Percentiles rank a stretch among this genome's conserved stretches.
phyloP scores from a whole-genome alignment of 2,797 vertebrate species.

The Pelobates cultripes region DNA sequence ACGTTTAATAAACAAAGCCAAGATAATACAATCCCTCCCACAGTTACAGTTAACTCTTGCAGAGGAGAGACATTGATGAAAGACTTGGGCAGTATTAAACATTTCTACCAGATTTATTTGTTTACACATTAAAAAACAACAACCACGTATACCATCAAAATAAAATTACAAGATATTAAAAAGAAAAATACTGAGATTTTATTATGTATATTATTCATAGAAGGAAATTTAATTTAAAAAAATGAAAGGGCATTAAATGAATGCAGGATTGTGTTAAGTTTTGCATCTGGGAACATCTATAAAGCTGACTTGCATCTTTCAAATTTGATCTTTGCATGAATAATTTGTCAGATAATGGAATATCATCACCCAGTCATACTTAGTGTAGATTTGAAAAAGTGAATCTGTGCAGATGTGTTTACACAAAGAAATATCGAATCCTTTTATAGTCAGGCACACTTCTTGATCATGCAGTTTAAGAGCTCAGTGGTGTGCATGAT shows the following conservation, averaged over 20 bases:
- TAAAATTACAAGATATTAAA: no score
- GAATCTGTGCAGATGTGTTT: slow-evolving; percentile 25
- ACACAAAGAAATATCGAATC: slow-evolving; percentile 32
- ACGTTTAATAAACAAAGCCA: no score
- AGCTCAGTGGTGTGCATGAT: slow-evolving; percentile 48
- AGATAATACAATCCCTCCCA: no score
- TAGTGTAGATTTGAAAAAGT: slow-evolving; percentile 19
- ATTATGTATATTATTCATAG: neutral
- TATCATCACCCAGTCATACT: slow-evolving; percentile 1
- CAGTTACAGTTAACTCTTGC: no score
- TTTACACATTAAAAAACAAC: neutral
- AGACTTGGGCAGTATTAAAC: no score
- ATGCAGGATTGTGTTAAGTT: neutral
- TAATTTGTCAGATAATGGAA: slow-evolving; percentile 13
- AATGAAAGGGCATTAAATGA: no score
- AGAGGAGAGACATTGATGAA: no score
- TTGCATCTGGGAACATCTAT: neutral
- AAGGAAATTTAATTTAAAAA: no score
- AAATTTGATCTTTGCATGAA: slow-evolving; percentile 1
- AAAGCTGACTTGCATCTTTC: neutral
- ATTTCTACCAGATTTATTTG: no score
- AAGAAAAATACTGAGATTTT: neutral
- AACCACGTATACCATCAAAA: no score
- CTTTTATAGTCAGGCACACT: slow-evolving; percentile 66
- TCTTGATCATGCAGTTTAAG: slow-evolving; percentile 63